Base-by-base conservation (phyloP, 2,888 invertebrate species). In the Eupithecia insigniata region DNA sequence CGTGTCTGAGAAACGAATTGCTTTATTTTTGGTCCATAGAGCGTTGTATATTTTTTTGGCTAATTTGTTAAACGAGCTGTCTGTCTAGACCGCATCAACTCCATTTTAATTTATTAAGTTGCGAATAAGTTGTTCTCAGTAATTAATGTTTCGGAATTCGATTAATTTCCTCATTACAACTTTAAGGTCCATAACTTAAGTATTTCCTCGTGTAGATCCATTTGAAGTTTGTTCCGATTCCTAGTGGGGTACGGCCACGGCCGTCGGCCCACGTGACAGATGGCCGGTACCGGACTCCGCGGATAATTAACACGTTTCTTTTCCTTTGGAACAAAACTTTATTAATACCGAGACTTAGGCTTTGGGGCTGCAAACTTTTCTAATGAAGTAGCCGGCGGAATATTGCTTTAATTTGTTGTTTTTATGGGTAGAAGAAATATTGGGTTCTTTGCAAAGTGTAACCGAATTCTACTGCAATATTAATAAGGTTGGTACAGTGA, bases 261-360 rank as follows among this genome's bases (percentile, higher is more conserved):
- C 32, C 51, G 76, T 76, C 73, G 71, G 79, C 26, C 82, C 87
- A 85, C 87, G 90, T 91, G 92, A 92, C 91, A 92, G 90, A 91
- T 91, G 90, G 85, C 84, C 85, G 82, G 82, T 76, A 78, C 84
- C 83, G 84, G 80, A 85, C 86, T 85, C 80, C 73, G 67, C 84
- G 85, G 90, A 90, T 93, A 93, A 93, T 93, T 94, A 93, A 93
- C 92, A 91, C 91, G 90, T 91, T 93, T 92, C 92, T 93, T 93
- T 89, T 87, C 85, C 85, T 81, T 84, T 87, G 87, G 86, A 90
- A 90, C 92, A 90, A 92, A 93, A 94, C 93, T 94, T 94, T 93
- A 92, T 93, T 94, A 94, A 93, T 93, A 93, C 93, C 90, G 86
- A 86, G 87, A 90, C 90, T 90, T 90, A 91, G 89, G 90, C 91